Evolutionary conservation across 1,140 invertebrate genomes (phyloP), one percentile per base, ranked within the genome.

Genomic region (Philaenus spumarius): DNA sequence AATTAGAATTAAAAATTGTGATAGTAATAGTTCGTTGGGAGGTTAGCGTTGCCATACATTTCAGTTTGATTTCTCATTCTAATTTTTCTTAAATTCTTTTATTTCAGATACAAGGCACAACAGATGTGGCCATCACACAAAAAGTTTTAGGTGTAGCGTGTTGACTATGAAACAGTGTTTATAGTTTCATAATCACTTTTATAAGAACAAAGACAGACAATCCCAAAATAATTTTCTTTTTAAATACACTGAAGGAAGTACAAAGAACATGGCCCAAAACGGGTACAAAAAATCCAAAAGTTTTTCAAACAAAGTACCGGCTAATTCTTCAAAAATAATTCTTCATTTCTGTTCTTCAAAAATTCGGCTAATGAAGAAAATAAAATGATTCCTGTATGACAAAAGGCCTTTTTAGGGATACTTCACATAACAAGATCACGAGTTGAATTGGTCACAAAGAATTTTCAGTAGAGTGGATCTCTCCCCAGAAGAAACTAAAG

Each of bases 31-130:
- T n/a, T n/a, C n/a, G 20, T 3, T 47, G 45, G 6, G 14, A 47
- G 2, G 19, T 47, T 47, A 47, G 45, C 45, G 45, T 47, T 47
- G 45, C 45, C 22, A 14, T 47, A 23, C 45, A 3, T 47, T 47
- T 3, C 6, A 47, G 4, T 3, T 17, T 2, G 15, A 2, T 23
- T 47, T 5, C 45, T 14, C 14, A 47, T 4, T 5, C 4, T 47
- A 47, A 47, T 23, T 9, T 47, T 47, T 20, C 22, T n/a, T n/a
- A n/a, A 9, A 9, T 4, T 5, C 6, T 14, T 20, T 20, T 2
- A 17, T 7, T n/a, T n/a, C 15, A 22, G 15, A 5, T 2, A 47
- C 4, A 2, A 47, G 14, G 14, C 22, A 20, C n/a, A n/a, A n/a
- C n/a, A n/a, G n/a, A n/a, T n/a, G n/a, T n/a, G n/a, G n/a, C n/a